These are phyloP conservation scores for Melitaea cinxia DNA, from an alignment of 1,140 invertebrate genomes.

Conservation along the genomic window DNA sequence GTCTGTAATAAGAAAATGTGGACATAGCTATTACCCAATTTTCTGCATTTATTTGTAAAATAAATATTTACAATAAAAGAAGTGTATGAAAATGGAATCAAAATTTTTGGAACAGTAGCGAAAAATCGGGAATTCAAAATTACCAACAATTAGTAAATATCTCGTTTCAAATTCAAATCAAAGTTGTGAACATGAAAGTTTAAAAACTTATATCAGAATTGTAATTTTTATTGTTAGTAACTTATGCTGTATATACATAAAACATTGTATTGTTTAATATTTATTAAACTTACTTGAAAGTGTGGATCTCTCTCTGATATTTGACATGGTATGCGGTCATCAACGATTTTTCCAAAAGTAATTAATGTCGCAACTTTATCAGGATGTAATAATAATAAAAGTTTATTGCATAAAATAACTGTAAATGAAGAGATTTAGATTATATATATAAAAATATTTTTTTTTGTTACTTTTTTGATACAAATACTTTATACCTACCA, in stretches of 20 bases:
- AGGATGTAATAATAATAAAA: constrained; percentile 61
- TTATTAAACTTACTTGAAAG: constrained; percentile 56
- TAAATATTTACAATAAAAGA: too few relatives aligned
- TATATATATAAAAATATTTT: background rate
- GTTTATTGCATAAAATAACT: constrained; percentile 62
- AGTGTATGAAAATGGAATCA: too few relatives aligned
- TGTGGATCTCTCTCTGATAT: constrained; percentile 70
- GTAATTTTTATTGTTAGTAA: too few relatives aligned
- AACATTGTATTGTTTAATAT: too few relatives aligned
- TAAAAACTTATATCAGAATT: background rate
- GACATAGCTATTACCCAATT: too few relatives aligned
- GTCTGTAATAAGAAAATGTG: constrained; percentile 41
- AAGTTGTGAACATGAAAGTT: too few relatives aligned
- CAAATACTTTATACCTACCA: constrained; percentile 45
- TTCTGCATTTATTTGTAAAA: too few relatives aligned
- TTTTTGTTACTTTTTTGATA: background rate
- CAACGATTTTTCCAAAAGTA: constrained; percentile 59
- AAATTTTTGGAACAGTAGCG: too few relatives aligned
- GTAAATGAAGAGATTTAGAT: too few relatives aligned
- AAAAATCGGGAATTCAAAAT: background rate
- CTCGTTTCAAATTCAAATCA: too few relatives aligned
- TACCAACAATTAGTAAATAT: too few relatives aligned
- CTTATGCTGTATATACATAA: too few relatives aligned
- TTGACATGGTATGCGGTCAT: constrained; percentile 48
- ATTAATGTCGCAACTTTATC: constrained; percentile 65